Evolutionary conservation across 2,888 invertebrate species (phyloP).

Genomic region (Copidosoma aretas): DNA sequence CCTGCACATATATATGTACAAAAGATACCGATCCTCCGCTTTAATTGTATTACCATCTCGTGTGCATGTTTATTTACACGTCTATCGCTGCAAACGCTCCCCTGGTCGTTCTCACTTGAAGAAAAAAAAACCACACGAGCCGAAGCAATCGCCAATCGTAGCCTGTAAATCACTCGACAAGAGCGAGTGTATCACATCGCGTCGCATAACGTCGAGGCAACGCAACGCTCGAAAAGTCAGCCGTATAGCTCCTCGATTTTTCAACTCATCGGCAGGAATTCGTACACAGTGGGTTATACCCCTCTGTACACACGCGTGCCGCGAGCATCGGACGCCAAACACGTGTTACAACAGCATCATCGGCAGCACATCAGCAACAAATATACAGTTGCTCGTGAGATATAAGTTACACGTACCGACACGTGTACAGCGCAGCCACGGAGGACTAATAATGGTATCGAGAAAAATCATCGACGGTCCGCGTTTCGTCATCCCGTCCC

Average conservation of each 20-base stretch:
- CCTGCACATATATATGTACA: too few species aligned
- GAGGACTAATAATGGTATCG: slow-evolving; percentile 30
- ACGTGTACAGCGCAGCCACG: not conserved
- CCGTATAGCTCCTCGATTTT: not conserved
- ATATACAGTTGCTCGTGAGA: too few species aligned
- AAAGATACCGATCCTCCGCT: not conserved
- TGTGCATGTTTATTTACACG: too few species aligned
- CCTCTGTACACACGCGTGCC: not conserved
- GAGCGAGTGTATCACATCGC: not conserved
- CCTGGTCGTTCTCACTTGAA: too few species aligned
- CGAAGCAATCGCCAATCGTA: not conserved
- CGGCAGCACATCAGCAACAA: too few species aligned
- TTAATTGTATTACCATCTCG: too few species aligned
- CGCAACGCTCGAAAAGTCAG: not conserved
- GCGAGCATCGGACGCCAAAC: not conserved
- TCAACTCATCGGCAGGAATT: slow-evolving; percentile 2
- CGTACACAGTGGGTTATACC: not conserved
- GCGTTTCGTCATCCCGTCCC: slow-evolving; percentile 15
- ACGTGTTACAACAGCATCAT: too few species aligned
- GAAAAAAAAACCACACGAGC: not conserved
- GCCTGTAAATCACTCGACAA: not conserved
- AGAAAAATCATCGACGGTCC: slow-evolving; percentile 30
- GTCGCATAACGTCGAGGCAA: not conserved
- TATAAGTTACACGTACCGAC: too few species aligned
- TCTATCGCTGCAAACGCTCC: too few species aligned